Base-by-base conservation (phyloP, 2,797 vertebrate genomes). In the Adelosebastes latens region DNA sequence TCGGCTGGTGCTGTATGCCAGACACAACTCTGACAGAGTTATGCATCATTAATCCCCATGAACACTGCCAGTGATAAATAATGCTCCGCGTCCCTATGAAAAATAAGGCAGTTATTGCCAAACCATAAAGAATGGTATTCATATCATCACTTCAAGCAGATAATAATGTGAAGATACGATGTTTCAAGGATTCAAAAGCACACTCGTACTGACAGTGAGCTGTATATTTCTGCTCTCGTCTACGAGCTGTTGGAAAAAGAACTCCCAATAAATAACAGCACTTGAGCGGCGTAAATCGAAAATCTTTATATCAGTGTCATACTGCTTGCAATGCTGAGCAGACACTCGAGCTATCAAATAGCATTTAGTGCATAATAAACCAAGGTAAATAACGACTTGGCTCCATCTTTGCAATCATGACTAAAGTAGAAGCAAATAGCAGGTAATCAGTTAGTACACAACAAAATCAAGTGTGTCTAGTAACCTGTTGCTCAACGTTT, bases 91-190 rank as follows among this genome's bases (percentile, higher is more conserved):
- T 81, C 80, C 86, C 83, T 80, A 84, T 92, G 94, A 95, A 94
- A 94, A 95, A 95, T 92, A 94, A 92, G 92, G 88, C 89, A 79
- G 91, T 95, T 95, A 94, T 94, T 94, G 90, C 90, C 82, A 89
- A 91, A 92, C 91, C 92, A 92, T 95, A 94, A 95, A 95, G 91
- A 94, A 93, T 59, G 79, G 82, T 77, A 85, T 90, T 87, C 73
- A 64, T 91, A 88, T 93, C 91, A 91, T 92, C 88, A 88, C 90
- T 93, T 93, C 83, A 78, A 89, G 89, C 81, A 79, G 90, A 95
- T 92, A 94, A 94, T 91, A 91, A 86, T 79, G 75, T 58, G 79
- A 80, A 82, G 90, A 93, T 90, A 88, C 69, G 10, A 89, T 80
- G 88, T 93, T 90, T 91, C 88, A 79, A 84, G 83, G 86, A 92